phyloP scores from a whole-genome alignment of 2,888 invertebrate species.

The Schrankia costaestrigalis region DNA sequence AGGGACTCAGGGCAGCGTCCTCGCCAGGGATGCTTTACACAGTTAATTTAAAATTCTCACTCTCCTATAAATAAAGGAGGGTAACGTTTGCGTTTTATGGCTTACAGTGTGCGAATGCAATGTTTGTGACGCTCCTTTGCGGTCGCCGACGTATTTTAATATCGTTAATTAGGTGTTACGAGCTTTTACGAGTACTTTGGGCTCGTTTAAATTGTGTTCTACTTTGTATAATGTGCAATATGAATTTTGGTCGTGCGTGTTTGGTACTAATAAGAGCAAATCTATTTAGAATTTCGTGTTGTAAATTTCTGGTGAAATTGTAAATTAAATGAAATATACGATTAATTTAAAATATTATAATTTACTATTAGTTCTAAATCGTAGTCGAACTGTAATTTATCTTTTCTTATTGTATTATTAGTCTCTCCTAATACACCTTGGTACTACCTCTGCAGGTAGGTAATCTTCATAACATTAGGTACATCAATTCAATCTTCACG shows the following conservation, averaged over 20 bases:
- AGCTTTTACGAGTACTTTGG: slow-evolving; percentile 48
- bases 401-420: too few species aligned
- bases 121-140: slow-evolving; percentile 70
- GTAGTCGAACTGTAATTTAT: too few species aligned
- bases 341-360: too few species aligned
- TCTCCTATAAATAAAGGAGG: slow-evolving; percentile 79
- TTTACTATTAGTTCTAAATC: too few species aligned
- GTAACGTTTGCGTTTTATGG: slow-evolving; percentile 79
- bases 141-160: slow-evolving; percentile 75
- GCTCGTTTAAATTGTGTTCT: slow-evolving; percentile 42
- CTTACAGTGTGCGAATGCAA: slow-evolving; percentile 75
- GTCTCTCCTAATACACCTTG: too few species aligned
- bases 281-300: slow-evolving; percentile 28
- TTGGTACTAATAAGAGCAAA: slow-evolving; percentile 28
- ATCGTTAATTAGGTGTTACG: slow-evolving; percentile 79
- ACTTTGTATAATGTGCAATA: slow-evolving; percentile 41
- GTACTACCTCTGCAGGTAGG: too few species aligned
- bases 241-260: slow-evolving; percentile 26
- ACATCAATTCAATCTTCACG: too few species aligned
- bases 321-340: too few species aligned
- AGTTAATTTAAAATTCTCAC: slow-evolving; percentile 81
- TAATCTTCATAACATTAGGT: too few species aligned
- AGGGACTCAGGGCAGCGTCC: slow-evolving; percentile 42
- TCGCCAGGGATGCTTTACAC: slow-evolving; percentile 69
- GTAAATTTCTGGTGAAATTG: too few species aligned